These are phyloP conservation scores for Vulpes vulpes DNA, from an alignment of 2,113 vertebrate genomes.

Conservation along the genomic window DNA sequence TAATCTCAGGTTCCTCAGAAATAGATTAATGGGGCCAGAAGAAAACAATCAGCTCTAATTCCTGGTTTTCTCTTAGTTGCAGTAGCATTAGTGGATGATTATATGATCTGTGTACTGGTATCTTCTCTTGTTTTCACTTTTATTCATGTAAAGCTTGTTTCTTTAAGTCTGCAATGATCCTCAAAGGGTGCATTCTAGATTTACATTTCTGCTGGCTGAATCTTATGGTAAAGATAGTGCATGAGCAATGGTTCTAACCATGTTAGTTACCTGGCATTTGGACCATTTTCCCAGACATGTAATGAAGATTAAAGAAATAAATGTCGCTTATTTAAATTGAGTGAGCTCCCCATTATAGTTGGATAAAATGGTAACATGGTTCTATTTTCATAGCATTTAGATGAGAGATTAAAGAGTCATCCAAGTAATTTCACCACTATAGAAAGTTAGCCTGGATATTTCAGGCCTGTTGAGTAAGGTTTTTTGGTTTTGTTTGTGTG, in stretches of 20 bases:
- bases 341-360: constrained; percentile 46
- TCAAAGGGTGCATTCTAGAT: neutral
- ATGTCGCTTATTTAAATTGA: constrained; percentile 58
- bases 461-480: constrained; percentile 3
- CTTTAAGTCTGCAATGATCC: neutral
- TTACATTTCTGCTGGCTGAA: constrained; percentile 50
- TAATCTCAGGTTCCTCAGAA: neutral
- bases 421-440: constrained; percentile 64
- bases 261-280: constrained; percentile 24
- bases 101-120: neutral
- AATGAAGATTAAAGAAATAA: constrained; percentile 55
- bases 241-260: neutral
- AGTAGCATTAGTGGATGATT: neutral
- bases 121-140: neutral
- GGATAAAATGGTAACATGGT: constrained; percentile 51
- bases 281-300: neutral
- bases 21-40: constrained; percentile 47
- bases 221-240: constrained; percentile 17
- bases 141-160: neutral
- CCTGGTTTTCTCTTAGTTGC: constrained; percentile 15
- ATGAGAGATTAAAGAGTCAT: constrained; percentile 70
- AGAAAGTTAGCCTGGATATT: constrained; percentile 43
- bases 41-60: constrained; percentile 23
- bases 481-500: constrained; percentile 7
- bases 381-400: constrained; percentile 68